Percentiles rank a stretch among this genome's conserved stretches.
Conservation (phyloP, 2,797 vertebrate species). For the Labroides dimidiatus region DNA sequence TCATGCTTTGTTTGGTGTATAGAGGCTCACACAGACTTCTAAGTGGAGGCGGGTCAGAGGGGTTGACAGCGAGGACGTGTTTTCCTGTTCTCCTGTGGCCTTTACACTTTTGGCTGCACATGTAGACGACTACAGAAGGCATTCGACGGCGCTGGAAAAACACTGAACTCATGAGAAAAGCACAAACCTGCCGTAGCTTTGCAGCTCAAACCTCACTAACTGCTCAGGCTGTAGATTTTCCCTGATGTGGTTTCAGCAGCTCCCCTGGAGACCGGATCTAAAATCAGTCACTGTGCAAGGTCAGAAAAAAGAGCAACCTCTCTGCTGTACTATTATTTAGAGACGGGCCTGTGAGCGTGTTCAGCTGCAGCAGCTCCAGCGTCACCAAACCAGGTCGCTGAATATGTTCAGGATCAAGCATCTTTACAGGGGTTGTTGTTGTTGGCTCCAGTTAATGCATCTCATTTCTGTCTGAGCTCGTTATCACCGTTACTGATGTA, state of each 20-base stretch:
- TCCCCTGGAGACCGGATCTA: constrained; percentile 42
- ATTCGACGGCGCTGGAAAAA: constrained; percentile 25
- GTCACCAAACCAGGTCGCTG: constrained; percentile 45
- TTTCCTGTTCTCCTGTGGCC: constrained; percentile 26
- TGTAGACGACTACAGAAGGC: constrained; percentile 15
- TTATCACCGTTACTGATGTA: constrained; percentile 7
- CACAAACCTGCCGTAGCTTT: constrained; percentile 12
- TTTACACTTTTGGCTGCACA: constrained; percentile 15
- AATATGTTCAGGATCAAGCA: constrained; percentile 32
- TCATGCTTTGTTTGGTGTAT: constrained; percentile 8
- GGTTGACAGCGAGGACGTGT: constrained; percentile 9
- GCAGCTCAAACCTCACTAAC: constrained; percentile 12
- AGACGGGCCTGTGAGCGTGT: constrained; percentile 39
- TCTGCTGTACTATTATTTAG: constrained; percentile 56
- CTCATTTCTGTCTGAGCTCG: too few relatives aligned
- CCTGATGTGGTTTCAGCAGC: constrained; percentile 18
- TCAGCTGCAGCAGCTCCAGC: constrained; percentile 40
- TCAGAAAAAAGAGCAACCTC: constrained; percentile 50
- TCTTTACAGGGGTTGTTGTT: constrained; percentile 29
- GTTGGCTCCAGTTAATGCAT: constrained; percentile 24
- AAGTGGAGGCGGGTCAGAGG: constrained; percentile 21
- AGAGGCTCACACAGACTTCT: constrained; percentile 10
- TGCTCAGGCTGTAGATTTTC: constrained; percentile 13
- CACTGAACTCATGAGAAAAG: constrained; percentile 25
- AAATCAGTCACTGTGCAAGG: constrained; percentile 56